Evolutionary conservation across 2,888 invertebrate genomes (phyloP).

Genomic region (Spilosoma lubricipeda): DNA sequence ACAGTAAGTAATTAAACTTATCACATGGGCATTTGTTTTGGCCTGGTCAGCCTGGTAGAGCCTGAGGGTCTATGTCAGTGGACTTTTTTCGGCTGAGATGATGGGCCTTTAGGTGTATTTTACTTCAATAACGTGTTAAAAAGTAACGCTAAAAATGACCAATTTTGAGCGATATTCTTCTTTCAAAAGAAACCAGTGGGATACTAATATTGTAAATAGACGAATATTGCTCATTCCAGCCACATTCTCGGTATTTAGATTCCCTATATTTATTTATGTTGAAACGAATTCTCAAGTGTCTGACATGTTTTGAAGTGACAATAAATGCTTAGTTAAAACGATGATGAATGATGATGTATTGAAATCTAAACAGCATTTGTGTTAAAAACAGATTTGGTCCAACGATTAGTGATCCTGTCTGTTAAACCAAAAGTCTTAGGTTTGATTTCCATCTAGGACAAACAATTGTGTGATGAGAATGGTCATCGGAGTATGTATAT

Average conservation of each 20-base stretch:
- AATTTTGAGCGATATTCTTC: background rate
- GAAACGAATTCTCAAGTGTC: background rate
- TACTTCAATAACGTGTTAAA: background rate
- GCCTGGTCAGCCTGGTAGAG: no score
- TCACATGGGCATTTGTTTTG: background rate
- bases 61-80: no score
- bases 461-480: no score
- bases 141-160: background rate
- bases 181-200: background rate
- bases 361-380: background rate
- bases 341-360: constrained; percentile 16
- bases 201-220: background rate
- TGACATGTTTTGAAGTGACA: constrained; percentile 13
- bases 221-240: background rate
- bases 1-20: background rate
- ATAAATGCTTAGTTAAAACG: constrained; percentile 9
- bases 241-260: background rate
- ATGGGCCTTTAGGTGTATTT: background rate
- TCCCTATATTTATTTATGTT: background rate
- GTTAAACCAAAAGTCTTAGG: no score
- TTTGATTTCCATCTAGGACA: no score
- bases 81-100: no score
- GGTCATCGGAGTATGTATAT: no score
- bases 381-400: background rate
- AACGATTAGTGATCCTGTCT: no score